Evolutionary conservation across 2,797 vertebrate genomes (phyloP), one percentile per base, ranked within the genome.

Genomic region (Buphagus erythrorhynchus): DNA sequence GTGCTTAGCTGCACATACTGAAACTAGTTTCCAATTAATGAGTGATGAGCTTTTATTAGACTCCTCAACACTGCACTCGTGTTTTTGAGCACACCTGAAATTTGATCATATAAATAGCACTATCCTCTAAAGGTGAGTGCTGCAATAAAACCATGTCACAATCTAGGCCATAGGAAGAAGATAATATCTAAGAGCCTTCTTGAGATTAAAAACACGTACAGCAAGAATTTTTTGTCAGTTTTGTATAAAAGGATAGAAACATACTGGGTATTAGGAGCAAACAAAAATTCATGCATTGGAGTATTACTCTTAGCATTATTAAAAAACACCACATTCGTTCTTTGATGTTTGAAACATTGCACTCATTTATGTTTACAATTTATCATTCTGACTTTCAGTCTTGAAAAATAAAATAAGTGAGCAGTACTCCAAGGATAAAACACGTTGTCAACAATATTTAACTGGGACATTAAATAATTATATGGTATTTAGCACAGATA

Each of bases 21-120:
- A 92, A 91, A 71, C 68, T 65, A 14, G 17, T 61, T 94, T 82
- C 67, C 65, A 94, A 71, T 92, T 94, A 96, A 71, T 71, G 90
- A 88, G 33, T 49, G 42, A 91, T 77, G 57, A 92, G 38, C 18
- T 94, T 94, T 94, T 87, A 82, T 94, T 87, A 85, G 86, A 65
- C 42, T 93, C 29, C 51, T 80, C 61, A 77, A 76, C 22, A 68
- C 28, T 45, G 45, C 28, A 68, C 9, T 65, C 0, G 0, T 86
- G 65, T 3, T 58, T 94, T 94, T 82, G 58, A 94, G 75, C 61
- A 71, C 57, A 93, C 52, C 75, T 88, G 68, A 79, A 96, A 79
- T 87, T 61, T 65, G 81, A 51, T 89, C 61, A 21, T 72, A 71
- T 85, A 93, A 87, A 93, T 86, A 93, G 62, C 49, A 89, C 24